Base-by-base conservation (phyloP, 2,797 vertebrate genomes). In the Mormyrus hasselquistii region DNA sequence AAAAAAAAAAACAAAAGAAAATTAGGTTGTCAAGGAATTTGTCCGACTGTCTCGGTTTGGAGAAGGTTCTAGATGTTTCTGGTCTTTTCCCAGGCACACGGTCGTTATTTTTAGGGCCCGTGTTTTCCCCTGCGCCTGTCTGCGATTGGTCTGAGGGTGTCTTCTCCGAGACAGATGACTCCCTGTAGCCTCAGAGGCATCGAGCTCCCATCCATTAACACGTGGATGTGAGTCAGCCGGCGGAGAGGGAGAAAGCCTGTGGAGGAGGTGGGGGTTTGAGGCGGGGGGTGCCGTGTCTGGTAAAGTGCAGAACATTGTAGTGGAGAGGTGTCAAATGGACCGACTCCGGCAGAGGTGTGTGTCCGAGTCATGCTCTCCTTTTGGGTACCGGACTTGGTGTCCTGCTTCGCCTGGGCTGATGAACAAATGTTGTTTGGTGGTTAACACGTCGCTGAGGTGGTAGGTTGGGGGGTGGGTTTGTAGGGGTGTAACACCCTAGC, bases 381-480 rank as follows among this genome's bases (percentile, higher is more conserved):
- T 41, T n/a, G 29, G 88, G 53, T 14, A 16, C 44, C 29, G 8
- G 82, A 38, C 41, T 82, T 50, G 50, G 50, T 22, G 41, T 52
- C 84, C 29, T 8, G 29, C 65, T 65, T 19, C 2, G 41, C 3
- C 38, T 2, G 55, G 0, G 41, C 59, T 19, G 47, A 49, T 2
- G 53, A 65, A 25, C 76, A 86, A 84, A 86, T 53, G 82, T 38
- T 85, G 47, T 38, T 25, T 73, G 49, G 59, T 57, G 87, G 55
- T 53, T 89, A 89, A 90, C 86, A 90, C 52, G 90, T 88, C n/a
- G 50, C 65, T 38, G 88, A 89, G 79, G 59, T 88, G 79, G 82
- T 90, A 88, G 8, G 86, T 16, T 49, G 62, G 88, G 90, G 44
- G 41, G 41, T 3, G 44, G 79, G 79, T 25, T n/a, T 22, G 84